Evolutionary conservation across 2,113 vertebrate species (phyloP).

Genomic region (Entomyzon cyanotis): DNA sequence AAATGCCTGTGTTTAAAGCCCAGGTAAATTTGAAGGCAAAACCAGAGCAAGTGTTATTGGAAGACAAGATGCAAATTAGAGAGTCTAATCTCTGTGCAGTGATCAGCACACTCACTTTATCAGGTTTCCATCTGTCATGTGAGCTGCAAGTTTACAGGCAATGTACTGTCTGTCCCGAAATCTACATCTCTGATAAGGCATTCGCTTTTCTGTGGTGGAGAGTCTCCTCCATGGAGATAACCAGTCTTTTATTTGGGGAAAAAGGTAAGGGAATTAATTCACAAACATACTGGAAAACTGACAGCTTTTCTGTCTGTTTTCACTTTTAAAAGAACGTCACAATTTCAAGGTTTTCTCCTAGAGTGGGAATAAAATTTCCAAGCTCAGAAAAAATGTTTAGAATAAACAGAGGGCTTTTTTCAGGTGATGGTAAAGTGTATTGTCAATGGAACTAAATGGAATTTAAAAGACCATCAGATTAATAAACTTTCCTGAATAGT

Average conservation of each 20-base stretch:
- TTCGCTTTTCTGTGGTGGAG: neutral
- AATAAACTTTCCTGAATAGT: neutral
- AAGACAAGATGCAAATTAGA: conserved; percentile 51
- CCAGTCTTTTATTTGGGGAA: neutral
- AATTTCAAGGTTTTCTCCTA: neutral
- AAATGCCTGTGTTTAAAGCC: neutral
- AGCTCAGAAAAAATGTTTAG: neutral
- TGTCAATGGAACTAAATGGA: neutral
- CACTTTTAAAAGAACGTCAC: neutral
- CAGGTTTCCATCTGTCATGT: conserved; percentile 61
- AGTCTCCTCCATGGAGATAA: neutral
- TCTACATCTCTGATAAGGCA: conserved; percentile 1
- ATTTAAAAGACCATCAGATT: neutral
- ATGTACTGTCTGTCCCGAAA: conserved; percentile 47
- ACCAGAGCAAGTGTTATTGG: neutral
- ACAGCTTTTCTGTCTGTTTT: neutral
- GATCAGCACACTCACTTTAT: conserved; percentile 43
- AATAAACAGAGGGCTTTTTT: neutral
- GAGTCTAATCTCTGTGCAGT: conserved; percentile 7
- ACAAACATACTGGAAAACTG: neutral
- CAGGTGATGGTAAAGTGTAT: neutral
- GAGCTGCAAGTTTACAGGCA: conserved; percentile 64
- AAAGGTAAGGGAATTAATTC: conserved; percentile 1
- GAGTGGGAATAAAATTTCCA: neutral
- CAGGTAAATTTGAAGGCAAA: neutral